Evolutionary conservation across 1,140 invertebrate species (phyloP), one percentile per base, ranked within the genome.

Genomic region (Ladona fulva): DNA sequence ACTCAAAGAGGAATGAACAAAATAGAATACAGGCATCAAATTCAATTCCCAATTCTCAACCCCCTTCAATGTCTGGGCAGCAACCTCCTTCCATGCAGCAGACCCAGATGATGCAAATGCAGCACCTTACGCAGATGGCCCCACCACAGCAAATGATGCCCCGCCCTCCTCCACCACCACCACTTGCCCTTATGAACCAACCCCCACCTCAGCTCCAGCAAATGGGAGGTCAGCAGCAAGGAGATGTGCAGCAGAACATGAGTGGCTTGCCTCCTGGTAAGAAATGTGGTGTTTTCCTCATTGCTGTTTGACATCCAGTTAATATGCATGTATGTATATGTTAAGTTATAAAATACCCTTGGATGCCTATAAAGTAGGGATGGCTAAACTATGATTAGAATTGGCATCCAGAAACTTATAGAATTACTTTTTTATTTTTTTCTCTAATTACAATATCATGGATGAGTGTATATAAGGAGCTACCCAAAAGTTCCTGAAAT

Each of bases 61-160:
- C 52, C 14, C 52, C 52, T 3, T 22, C 52, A 16, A 66, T 66
- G 52, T 22, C 52, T 19, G n/a, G 14, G 52, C 52, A 66, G 52
- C 52, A 76, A 76, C 25, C 42, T 22, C 75, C 7, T 10, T 8
- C 29, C 0, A 24, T 79, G 44, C 78, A 79, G 25, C 75, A 76
- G 42, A 8, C 25, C 1, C 75, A 29, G 19, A 25, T 42, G 19
- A 29, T 76, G 25, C 52, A 66, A 66, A 66, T 66, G 52, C 52
- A 66, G 52, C 52, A 66, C 16, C 3, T 66, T 3, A 74, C 11
- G 1, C 24, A 29, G 11, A 42, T 42, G 75, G 19, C n/a, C 6
- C 42, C 42, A 76, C 25, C 75, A 8, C 75, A 76, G 19, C 75
- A 25, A n/a, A 42, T 76, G n/a, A 66, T 66, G 52, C 52, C 52